Percentiles rank a stretch among this genome's conserved stretches.
phyloP scores from a whole-genome alignment of 92 coral and sea anemone genomes.

The Siderastrea siderea region DNA sequence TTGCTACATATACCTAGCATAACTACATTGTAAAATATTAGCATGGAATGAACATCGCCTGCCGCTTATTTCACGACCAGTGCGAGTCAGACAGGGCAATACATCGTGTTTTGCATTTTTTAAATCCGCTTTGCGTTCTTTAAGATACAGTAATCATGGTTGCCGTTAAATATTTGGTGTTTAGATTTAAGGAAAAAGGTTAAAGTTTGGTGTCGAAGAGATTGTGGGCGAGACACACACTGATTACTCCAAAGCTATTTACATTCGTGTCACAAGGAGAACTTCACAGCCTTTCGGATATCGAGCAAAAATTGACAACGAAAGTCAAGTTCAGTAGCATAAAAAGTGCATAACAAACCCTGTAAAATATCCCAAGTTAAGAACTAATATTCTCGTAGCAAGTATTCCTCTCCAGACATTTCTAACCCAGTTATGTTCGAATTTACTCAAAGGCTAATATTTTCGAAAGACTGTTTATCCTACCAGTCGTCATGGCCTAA shows the following conservation, averaged over 20 bases:
- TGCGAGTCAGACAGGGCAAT: background rate
- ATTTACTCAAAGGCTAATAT: slow-evolving; percentile 20
- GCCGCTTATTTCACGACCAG: background rate
- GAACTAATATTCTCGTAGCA: background rate
- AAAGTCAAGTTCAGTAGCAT: background rate
- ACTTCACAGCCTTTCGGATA: background rate
- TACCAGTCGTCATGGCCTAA: slow-evolving; percentile 33
- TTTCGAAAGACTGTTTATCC: slow-evolving; percentile 36
- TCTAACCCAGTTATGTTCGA: background rate
- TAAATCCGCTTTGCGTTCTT: background rate
- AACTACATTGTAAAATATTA: slow-evolving; percentile 1
- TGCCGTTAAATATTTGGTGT: background rate
- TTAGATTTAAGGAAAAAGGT: background rate
- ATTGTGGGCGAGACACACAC: background rate
- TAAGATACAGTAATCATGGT: background rate
- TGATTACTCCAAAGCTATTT: slow-evolving; percentile 18
- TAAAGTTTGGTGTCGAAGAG: background rate
- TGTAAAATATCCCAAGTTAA: background rate
- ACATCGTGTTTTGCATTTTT: background rate
- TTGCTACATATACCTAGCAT: background rate
- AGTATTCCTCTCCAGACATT: background rate
- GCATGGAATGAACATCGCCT: background rate
- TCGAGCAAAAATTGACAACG: background rate
- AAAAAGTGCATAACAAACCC: background rate
- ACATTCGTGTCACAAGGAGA: slow-evolving; percentile 8